Evolutionary conservation across 2,888 invertebrate genomes (phyloP).

Genomic region (Morpho achilles): DNA sequence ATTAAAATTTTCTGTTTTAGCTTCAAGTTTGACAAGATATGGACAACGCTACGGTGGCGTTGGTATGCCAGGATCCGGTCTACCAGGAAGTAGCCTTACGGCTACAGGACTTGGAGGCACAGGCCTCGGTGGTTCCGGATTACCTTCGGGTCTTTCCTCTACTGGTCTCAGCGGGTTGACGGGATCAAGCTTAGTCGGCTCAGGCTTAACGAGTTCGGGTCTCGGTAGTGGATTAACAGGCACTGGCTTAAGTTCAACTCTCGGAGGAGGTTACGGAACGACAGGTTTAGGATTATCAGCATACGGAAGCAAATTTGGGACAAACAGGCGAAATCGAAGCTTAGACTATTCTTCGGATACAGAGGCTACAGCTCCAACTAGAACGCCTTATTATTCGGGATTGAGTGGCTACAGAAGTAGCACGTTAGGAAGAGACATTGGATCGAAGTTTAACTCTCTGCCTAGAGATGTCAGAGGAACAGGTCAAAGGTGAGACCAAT

Average conservation of each 20-base stretch:
- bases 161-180: conserved; percentile 70
- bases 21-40: conserved; percentile 80
- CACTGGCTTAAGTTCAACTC: conserved; percentile 57
- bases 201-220: conserved; percentile 60
- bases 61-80: conserved; percentile 45
- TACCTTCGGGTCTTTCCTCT: conserved; percentile 65
- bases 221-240: conserved; percentile 60
- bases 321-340: conserved; percentile 87
- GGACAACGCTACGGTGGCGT: conserved; percentile 81
- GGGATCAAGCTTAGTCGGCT: conserved; percentile 64
- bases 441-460: conserved; percentile 85
- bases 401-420: conserved; percentile 71
- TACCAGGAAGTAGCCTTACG: conserved; percentile 49
- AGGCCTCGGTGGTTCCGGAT: conserved; percentile 50
- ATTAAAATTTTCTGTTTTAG: conserved; percentile 36
- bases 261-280: conserved; percentile 63
- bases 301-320: conserved; percentile 75
- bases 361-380: conserved; percentile 91
- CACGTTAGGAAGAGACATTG: conserved; percentile 78
- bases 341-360: conserved; percentile 97
- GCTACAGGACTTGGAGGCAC: conserved; percentile 42
- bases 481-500: conserved; percentile 69
- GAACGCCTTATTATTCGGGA: conserved; percentile 86
- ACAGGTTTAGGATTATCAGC: conserved; percentile 63
- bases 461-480: conserved; percentile 83